These are phyloP conservation scores for Distichodus sexfasciatus DNA, from an alignment of 2,797 vertebrate genomes.

Conservation along the genomic window DNA sequence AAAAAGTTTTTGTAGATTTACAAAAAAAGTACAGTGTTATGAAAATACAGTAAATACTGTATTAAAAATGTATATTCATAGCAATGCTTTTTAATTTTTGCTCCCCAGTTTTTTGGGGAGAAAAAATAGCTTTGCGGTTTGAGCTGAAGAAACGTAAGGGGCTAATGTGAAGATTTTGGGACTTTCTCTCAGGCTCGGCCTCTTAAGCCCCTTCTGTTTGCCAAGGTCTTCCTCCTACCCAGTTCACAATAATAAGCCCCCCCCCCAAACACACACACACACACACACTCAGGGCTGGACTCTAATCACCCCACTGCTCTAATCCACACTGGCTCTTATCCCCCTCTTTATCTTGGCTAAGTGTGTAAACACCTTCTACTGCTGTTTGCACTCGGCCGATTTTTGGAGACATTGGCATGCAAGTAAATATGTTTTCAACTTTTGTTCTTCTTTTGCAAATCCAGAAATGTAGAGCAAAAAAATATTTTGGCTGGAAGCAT, in stretches of 20 bases:
- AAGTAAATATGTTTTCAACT: slow-evolving; percentile 66
- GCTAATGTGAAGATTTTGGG: slow-evolving; percentile 98
- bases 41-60: too few species aligned
- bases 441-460: neutral
- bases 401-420: slow-evolving; percentile 48
- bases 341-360: slow-evolving; percentile 91
- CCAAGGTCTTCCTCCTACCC: slow-evolving; percentile 91
- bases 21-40: too few species aligned
- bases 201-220: slow-evolving; percentile 92
- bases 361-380: slow-evolving; percentile 86
- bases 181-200: slow-evolving; percentile 91
- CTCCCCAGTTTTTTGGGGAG: slow-evolving; percentile 84
- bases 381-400: slow-evolving; percentile 61
- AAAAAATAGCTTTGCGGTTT: slow-evolving; percentile 96
- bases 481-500: slow-evolving; percentile 5
- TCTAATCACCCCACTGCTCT: slow-evolving; percentile 61
- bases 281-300: slow-evolving; percentile 34
- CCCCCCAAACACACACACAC: slow-evolving; percentile 8
- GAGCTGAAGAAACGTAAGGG: slow-evolving; percentile 91
- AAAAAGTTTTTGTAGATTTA: too few species aligned
- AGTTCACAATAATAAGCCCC: slow-evolving; percentile 95
- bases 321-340: slow-evolving; percentile 92
- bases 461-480: neutral
- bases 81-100: slow-evolving; percentile 86
- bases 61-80: too few species aligned